phyloP scores from a whole-genome alignment of 1,140 invertebrate genomes.

The Apocrypta bakeri region DNA sequence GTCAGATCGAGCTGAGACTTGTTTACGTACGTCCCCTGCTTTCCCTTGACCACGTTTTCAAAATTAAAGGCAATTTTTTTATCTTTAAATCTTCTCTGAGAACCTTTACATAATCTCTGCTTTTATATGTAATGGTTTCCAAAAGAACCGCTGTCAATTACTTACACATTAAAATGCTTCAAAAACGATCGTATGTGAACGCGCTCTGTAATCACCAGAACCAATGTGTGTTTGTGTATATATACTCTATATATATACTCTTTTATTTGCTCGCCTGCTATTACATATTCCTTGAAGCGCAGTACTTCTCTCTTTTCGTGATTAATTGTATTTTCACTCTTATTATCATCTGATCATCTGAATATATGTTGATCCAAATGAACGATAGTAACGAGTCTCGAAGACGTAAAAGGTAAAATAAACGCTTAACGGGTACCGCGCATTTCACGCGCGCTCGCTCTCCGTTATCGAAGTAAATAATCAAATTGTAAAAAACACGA shows the following conservation, averaged over 20 bases:
- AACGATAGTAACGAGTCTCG: too few relatives aligned
- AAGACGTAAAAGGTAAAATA: too few relatives aligned
- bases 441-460: too few relatives aligned
- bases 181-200: background rate
- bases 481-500: too few relatives aligned
- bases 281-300: background rate
- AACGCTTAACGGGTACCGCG: too few relatives aligned
- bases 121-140: background rate
- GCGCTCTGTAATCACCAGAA: background rate
- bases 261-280: background rate
- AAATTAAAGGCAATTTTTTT: constrained; percentile 9
- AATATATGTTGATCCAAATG: too few relatives aligned
- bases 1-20: background rate
- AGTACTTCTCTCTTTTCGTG: too few relatives aligned
- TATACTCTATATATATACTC: too few relatives aligned
- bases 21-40: background rate
- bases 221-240: too few relatives aligned
- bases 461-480: too few relatives aligned
- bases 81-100: background rate
- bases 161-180: background rate
- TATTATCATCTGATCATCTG: background rate
- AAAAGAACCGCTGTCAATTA: background rate
- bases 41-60: background rate
- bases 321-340: background rate
- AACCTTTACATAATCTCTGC: background rate